phyloP scores from a whole-genome alignment of 2,797 vertebrate species.

The Alosa sapidissima region DNA sequence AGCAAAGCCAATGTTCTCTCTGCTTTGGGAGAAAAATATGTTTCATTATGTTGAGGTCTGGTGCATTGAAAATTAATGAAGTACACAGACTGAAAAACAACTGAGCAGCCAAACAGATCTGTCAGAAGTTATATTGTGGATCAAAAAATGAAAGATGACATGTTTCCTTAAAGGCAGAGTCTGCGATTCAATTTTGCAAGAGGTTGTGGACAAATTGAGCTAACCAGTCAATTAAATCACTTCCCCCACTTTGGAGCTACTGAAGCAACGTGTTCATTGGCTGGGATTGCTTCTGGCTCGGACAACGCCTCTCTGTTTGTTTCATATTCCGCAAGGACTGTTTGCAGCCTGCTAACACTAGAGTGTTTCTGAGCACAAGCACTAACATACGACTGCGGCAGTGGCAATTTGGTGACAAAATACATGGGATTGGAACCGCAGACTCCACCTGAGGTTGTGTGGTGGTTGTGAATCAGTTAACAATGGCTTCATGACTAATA shows the following conservation, averaged over 20 bases:
- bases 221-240: background rate
- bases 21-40: background rate
- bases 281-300: background rate
- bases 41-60: background rate
- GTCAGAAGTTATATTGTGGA: background rate
- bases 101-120: background rate
- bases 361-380: background rate
- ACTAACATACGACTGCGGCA: background rate
- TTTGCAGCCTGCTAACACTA: background rate
- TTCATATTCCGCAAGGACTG: background rate
- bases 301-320: too few relatives aligned
- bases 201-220: background rate
- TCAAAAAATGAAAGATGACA: background rate
- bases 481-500: background rate
- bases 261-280: background rate
- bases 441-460: background rate
- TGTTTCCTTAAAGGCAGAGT: background rate
- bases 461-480: background rate
- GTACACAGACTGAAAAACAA: background rate
- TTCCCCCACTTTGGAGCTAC: background rate
- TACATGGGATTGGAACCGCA: background rate
- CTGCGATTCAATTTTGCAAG: background rate
- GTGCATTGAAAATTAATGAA: background rate
- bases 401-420: background rate
- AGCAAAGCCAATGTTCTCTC: background rate